A percentile compares a stretch with the other conserved stretches of the same genome.
phyloP scores from a whole-genome alignment of 2,888 invertebrate genomes.

The Tromatobia lineatoria region DNA sequence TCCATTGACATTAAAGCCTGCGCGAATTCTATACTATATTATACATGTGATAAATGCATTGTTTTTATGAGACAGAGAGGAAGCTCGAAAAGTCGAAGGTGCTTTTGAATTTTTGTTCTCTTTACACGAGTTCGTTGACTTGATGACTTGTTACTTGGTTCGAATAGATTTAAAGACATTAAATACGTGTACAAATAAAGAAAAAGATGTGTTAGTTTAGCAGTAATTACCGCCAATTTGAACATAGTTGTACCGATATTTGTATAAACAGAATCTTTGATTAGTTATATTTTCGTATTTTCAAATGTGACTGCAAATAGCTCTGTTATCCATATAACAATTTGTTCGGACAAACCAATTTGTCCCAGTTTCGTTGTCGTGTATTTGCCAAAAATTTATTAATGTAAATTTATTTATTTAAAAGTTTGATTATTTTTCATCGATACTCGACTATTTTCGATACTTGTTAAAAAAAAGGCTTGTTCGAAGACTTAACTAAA shows the following conservation, averaged over 20 bases:
- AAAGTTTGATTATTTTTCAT: conserved; percentile 30
- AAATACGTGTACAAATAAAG: conserved; percentile 61
- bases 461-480: conserved; percentile 10
- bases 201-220: conserved; percentile 61
- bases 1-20: conserved; percentile 57
- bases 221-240: conserved; percentile 64
- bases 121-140: conserved; percentile 54
- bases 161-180: conserved; percentile 57
- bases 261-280: conserved; percentile 70
- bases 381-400: conserved; percentile 33
- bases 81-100: conserved; percentile 56
- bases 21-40: conserved; percentile 63
- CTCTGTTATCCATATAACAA: conserved; percentile 49
- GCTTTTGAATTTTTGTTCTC: conserved; percentile 62
- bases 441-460: conserved; percentile 20
- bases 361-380: conserved; percentile 15
- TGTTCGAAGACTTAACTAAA: conserved; percentile 30
- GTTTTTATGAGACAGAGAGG: conserved; percentile 32
- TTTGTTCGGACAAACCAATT: conserved; percentile 10
- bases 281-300: conserved; percentile 72
- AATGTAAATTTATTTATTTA: conserved; percentile 58
- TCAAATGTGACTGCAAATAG: conserved; percentile 65
- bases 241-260: conserved; percentile 66
- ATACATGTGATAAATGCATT: conserved; percentile 60
- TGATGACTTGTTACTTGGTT: conserved; percentile 63